Conservation (phyloP, 2,113 vertebrate genomes). For the Poecile atricapillus region DNA sequence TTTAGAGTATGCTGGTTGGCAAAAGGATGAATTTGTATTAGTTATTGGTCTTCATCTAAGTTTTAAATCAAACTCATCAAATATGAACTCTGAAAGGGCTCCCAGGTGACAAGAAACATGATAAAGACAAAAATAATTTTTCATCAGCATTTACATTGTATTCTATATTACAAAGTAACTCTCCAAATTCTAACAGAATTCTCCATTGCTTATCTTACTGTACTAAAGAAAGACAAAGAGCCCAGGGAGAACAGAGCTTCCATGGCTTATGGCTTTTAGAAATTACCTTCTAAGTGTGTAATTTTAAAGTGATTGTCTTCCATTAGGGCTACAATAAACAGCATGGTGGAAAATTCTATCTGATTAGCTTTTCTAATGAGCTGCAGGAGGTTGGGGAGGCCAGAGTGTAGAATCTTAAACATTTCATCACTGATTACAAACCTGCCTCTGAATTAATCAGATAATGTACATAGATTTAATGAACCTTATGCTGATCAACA, state of each 20-base stretch:
- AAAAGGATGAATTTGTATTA: not conserved
- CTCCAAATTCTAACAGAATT: not conserved
- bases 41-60: not conserved
- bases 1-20: not conserved
- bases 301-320: constrained; percentile 62
- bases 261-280: constrained; percentile 19
- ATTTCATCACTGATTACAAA: constrained; percentile 60
- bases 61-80: not conserved
- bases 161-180: not conserved
- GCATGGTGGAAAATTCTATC: constrained; percentile 57
- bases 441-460: constrained; percentile 55
- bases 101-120: not conserved
- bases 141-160: not conserved
- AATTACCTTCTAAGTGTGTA: constrained; percentile 59
- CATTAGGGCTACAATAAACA: constrained; percentile 64
- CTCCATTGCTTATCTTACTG: not conserved
- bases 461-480: constrained; percentile 49
- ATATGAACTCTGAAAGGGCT: not conserved
- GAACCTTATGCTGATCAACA: constrained; percentile 48
- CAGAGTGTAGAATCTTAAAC: constrained; percentile 50
- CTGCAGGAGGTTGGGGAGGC: constrained; percentile 50
- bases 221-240: not conserved
- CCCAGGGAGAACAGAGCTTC: not conserved
- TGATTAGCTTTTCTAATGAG: constrained; percentile 65
- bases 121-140: not conserved